phyloP scores from a whole-genome alignment of 1,140 invertebrate species.

The Zaprionus capensis region DNA sequence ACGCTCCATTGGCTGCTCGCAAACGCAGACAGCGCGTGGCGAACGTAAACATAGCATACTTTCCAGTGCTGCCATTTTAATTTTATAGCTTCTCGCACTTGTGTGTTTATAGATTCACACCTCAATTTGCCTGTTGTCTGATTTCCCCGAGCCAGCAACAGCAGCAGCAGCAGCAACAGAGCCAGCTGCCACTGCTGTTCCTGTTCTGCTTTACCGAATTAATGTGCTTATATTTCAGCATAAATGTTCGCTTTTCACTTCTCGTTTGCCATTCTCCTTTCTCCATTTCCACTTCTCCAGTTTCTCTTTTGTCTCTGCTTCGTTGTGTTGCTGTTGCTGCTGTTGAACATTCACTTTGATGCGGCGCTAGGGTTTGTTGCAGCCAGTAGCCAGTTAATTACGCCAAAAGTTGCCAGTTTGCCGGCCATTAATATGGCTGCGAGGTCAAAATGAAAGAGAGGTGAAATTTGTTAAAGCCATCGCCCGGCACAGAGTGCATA shows the following conservation, averaged over 20 bases:
- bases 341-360: conserved; percentile 68
- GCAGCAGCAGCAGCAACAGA: background rate
- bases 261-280: conserved; percentile 15
- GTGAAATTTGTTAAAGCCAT: conserved; percentile 76
- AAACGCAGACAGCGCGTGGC: conserved; percentile 24
- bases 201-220: conserved; percentile 48
- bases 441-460: conserved; percentile 41
- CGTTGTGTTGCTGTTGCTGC: conserved; percentile 19
- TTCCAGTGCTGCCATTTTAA: conserved; percentile 55
- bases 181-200: background rate
- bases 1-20: conserved; percentile 60
- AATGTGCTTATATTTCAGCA: conserved; percentile 82
- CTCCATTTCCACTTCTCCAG: conserved; percentile 2
- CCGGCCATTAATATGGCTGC: conserved; percentile 63
- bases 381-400: conserved; percentile 63
- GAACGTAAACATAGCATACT: conserved; percentile 48
- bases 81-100: conserved; percentile 78
- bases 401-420: conserved; percentile 39
- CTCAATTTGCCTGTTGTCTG: conserved; percentile 81
- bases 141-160: conserved; percentile 40
- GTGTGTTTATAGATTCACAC: conserved; percentile 83
- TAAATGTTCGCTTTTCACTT: conserved; percentile 67
- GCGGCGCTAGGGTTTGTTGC: conserved; percentile 21
- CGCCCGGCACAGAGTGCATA: conserved; percentile 62
- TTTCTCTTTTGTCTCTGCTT: conserved; percentile 60